These are phyloP conservation scores for Anguilla japonica DNA, from an alignment of 2,113 vertebrate species.

Conservation along the genomic window DNA sequence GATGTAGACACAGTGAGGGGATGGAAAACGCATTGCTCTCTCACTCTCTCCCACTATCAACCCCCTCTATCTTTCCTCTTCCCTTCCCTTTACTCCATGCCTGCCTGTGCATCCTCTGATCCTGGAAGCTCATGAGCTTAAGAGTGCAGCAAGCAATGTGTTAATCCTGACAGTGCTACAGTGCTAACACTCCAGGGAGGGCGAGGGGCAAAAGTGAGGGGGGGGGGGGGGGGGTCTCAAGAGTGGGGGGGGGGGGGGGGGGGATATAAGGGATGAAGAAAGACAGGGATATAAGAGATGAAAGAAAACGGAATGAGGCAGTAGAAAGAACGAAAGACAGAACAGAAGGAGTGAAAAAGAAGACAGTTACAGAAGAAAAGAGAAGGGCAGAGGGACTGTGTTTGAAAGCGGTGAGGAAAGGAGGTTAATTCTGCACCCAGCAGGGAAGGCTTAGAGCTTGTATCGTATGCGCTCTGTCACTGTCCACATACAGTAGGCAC, in stretches of 20 bases:
- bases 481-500: background rate
- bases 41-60: background rate
- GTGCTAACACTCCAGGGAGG: background rate
- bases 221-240: background rate
- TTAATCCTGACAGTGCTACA: conserved; percentile 18
- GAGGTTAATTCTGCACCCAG: background rate
- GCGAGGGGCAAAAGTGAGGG: background rate
- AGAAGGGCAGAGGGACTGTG: background rate
- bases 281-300: background rate
- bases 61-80: background rate
- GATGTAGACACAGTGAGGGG: background rate
- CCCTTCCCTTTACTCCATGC: conserved; percentile 5
- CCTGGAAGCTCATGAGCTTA: background rate
- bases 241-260: background rate
- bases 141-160: background rate
- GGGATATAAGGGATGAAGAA: too few relatives aligned
- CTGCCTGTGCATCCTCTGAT: background rate
- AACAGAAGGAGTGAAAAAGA: background rate
- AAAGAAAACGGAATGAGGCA: background rate
- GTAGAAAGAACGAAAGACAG: background rate
- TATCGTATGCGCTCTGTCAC: background rate
- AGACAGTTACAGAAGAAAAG: too few relatives aligned
- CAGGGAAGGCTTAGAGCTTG: background rate
- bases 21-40: background rate
- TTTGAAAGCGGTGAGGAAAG: background rate